Conservation (phyloP, 2,113 vertebrate genomes). For the Corydoras maculifer region DNA sequence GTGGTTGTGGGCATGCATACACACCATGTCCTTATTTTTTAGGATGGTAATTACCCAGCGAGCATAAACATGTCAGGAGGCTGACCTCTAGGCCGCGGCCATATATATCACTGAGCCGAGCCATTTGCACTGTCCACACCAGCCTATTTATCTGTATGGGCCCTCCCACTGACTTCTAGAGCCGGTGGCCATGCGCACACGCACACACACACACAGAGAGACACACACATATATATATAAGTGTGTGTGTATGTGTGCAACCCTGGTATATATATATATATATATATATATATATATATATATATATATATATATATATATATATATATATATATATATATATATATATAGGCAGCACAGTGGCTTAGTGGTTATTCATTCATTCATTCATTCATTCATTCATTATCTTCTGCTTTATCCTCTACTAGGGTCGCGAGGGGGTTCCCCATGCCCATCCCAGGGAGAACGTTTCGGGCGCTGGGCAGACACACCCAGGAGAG, state of each 20-base stretch:
- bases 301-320: too few species aligned
- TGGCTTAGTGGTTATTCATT: too few species aligned
- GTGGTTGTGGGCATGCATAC: constrained; percentile 31
- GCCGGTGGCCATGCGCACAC: constrained; percentile 39
- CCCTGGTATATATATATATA: too few species aligned
- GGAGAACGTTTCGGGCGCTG: too few species aligned
- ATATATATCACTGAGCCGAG: constrained; percentile 54
- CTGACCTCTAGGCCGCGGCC: constrained; percentile 51
- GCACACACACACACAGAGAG: constrained; percentile 48
- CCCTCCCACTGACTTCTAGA: constrained; percentile 52
- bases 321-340: too few species aligned
- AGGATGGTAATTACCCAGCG: constrained; percentile 61
- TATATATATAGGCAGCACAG: too few species aligned
- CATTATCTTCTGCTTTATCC: too few species aligned
- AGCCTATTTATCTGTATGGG: constrained; percentile 59
- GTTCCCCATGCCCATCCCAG: too few species aligned
- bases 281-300: too few species aligned
- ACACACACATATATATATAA: not conserved
- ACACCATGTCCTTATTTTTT: constrained; percentile 26
- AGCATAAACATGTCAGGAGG: constrained; percentile 55
- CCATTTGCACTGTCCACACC: constrained; percentile 52
- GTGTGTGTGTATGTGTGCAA: not conserved
- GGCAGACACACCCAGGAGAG: too few species aligned
- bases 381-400: too few species aligned
- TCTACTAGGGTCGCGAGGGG: too few species aligned